Percentiles rank a stretch among this genome's conserved stretches.
Evolutionary conservation across 2,113 vertebrate species (phyloP).

Genomic region (Alosa alosa): DNA sequence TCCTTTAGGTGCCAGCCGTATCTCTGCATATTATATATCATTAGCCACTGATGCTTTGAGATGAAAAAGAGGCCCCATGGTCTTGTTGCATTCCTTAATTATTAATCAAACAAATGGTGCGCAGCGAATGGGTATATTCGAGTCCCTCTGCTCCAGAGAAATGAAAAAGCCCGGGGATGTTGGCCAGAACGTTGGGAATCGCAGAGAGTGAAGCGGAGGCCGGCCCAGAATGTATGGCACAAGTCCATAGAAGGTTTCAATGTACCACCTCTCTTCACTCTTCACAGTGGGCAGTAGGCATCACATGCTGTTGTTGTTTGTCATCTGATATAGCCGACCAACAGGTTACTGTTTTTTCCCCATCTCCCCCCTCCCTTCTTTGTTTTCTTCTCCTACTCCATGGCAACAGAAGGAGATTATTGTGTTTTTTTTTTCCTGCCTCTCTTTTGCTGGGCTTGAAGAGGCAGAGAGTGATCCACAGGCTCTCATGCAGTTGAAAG

Average conservation of each 20-base stretch:
- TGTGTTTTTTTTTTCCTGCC: background rate
- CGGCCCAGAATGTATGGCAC: background rate
- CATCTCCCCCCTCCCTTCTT: background rate
- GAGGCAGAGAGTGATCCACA: conserved; percentile 8
- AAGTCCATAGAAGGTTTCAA: background rate
- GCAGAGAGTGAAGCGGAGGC: background rate
- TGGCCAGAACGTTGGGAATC: background rate
- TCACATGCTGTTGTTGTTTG: conserved; percentile 31
- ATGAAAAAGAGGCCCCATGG: background rate
- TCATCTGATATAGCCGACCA: conserved; percentile 29
- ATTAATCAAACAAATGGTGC: conserved; percentile 22
- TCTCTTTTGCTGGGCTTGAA: background rate
- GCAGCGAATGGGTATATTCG: background rate
- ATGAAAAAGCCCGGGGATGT: background rate
- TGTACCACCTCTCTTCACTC: background rate
- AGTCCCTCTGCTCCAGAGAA: background rate
- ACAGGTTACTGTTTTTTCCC: conserved; percentile 41
- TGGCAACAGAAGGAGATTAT: conserved; percentile 14
- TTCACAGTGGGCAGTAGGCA: background rate
- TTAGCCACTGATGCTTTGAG: background rate
- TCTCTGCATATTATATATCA: background rate
- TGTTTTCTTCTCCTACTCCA: conserved; percentile 26
- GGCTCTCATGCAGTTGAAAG: conserved; percentile 30
- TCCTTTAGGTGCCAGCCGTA: background rate
- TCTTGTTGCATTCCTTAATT: conserved; percentile 13